phyloP scores from a whole-genome alignment of 2,888 invertebrate genomes.

The Scrobipalpa atriplicella region DNA sequence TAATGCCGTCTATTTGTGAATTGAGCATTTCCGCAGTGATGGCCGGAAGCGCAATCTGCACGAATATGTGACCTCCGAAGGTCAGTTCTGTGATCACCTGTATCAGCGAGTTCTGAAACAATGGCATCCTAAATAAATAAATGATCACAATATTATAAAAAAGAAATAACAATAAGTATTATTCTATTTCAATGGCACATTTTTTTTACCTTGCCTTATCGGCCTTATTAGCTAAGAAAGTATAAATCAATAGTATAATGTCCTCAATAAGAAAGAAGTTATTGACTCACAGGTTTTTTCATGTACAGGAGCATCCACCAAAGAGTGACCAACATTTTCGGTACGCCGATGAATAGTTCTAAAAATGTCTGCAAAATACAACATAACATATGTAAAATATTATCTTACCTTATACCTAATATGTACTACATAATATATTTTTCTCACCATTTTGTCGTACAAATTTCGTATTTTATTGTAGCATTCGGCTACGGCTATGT shows the following conservation, averaged over 20 bases:
- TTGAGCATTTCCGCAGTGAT: slow-evolving; percentile 28
- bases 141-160: not conserved
- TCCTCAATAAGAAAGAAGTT: not conserved
- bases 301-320: slow-evolving; percentile 21
- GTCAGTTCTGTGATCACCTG: not conserved
- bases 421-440: not conserved
- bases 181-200: too few species aligned
- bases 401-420: too few species aligned
- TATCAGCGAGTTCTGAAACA: slow-evolving; percentile 20
- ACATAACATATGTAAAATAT: too few species aligned
- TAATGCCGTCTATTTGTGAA: slow-evolving; percentile 26
- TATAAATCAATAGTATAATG: too few species aligned
- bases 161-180: too few species aligned
- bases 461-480: slow-evolving; percentile 24
- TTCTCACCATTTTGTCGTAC: slow-evolving; percentile 27
- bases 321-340: slow-evolving; percentile 27
- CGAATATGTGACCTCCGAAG: slow-evolving; percentile 11
- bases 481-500: slow-evolving; percentile 3
- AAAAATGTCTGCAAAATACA: slow-evolving; percentile 22
- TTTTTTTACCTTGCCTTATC: too few species aligned
- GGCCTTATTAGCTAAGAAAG: too few species aligned
- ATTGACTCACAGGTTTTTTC: slow-evolving; percentile 21
- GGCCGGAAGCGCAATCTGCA: slow-evolving; percentile 26
- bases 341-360: slow-evolving; percentile 25
- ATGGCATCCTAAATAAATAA: not conserved